Evolutionary conservation across 2,888 invertebrate species (phyloP).

Genomic region (Drosophila siamana): DNA sequence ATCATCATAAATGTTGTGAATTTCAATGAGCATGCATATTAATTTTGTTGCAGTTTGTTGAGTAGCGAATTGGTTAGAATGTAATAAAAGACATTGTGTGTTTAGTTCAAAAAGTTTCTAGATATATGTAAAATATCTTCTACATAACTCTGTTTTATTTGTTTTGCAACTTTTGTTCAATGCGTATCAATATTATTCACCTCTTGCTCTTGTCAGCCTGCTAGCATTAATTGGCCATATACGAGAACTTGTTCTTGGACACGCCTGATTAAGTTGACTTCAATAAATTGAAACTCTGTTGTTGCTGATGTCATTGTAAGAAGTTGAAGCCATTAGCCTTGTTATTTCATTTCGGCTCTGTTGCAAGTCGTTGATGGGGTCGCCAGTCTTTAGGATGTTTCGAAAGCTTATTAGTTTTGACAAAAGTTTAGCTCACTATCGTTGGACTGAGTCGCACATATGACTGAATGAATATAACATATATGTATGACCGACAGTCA

Average conservation of each 20-base stretch:
- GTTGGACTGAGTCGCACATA: neutral
- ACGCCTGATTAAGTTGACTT: conserved; percentile 27
- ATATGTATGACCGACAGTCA: conserved; percentile 26
- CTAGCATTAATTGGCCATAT: neutral
- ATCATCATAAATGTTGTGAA: neutral
- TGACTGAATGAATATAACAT: conserved; percentile 4
- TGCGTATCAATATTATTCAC: neutral
- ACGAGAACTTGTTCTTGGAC: conserved; percentile 25
- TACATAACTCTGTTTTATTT: no score
- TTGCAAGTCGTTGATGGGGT: conserved; percentile 38
- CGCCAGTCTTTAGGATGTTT: conserved; percentile 57
- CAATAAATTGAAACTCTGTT: conserved; percentile 25
- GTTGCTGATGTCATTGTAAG: conserved; percentile 47
- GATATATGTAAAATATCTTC: no score
- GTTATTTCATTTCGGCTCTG: conserved; percentile 27
- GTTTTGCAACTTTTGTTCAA: neutral
- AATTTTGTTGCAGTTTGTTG: neutral
- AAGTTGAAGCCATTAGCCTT: conserved; percentile 45
- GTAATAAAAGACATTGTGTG: no score
- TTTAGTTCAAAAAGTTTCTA: no score
- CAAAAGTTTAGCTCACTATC: conserved; percentile 61
- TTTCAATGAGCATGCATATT: neutral
- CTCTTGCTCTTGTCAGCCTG: neutral
- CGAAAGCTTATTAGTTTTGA: conserved; percentile 67
- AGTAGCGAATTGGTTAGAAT: no score